phyloP scores from a whole-genome alignment of 2,888 invertebrate species.

The Perizoma affinitatum region DNA sequence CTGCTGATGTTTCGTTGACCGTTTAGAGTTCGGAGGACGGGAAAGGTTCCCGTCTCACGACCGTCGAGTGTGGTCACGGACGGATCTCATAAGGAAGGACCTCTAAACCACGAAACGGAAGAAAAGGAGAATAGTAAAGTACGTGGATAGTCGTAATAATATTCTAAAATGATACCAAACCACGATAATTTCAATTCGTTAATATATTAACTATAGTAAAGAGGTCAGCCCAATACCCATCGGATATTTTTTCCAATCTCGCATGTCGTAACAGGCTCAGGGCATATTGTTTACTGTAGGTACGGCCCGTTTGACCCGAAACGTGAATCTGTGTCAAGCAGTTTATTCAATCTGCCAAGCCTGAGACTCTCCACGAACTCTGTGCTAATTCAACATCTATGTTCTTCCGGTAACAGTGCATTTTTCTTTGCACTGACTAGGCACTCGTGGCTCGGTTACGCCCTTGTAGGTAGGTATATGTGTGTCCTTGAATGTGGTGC shows the following conservation, averaged over 20 bases:
- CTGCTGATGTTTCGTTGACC: no score
- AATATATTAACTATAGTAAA: background rate
- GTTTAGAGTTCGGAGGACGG: no score
- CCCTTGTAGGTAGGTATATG: constrained; percentile 61
- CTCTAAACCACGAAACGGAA: no score
- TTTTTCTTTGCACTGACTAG: constrained; percentile 42
- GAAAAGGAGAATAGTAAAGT: no score
- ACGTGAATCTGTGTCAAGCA: constrained; percentile 83
- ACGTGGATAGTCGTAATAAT: no score
- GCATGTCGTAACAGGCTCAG: constrained; percentile 69
- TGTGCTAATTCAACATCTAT: constrained; percentile 57
- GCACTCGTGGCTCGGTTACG: constrained; percentile 51
- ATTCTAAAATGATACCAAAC: no score
- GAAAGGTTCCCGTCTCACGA: no score
- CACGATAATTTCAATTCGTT: no score
- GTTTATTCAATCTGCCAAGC: constrained; percentile 81
- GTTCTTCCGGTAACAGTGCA: constrained; percentile 48
- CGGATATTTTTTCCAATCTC: constrained; percentile 51
- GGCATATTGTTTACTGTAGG: constrained; percentile 64
- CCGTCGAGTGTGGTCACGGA: no score
- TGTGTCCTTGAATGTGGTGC: constrained; percentile 74
- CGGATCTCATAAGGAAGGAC: no score
- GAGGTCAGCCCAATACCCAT: constrained; percentile 24
- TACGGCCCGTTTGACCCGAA: constrained; percentile 78
- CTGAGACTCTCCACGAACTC: constrained; percentile 56